phyloP scores from a whole-genome alignment of 2,113 vertebrate genomes.

The Proterorhinus semilunaris region DNA sequence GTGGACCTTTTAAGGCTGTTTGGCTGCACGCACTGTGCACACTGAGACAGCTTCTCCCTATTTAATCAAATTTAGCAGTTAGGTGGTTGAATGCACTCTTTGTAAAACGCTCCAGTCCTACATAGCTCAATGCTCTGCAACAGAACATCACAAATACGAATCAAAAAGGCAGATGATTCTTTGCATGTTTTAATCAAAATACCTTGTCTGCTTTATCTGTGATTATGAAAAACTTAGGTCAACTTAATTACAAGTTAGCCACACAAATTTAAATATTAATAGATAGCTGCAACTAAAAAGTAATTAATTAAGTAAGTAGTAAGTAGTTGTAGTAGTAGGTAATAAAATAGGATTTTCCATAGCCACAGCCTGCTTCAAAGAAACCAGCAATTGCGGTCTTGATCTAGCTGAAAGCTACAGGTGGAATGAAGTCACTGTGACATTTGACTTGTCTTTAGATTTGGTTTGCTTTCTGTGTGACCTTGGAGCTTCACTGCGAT shows the following conservation, averaged over 20 bases:
- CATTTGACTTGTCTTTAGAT: conserved; percentile 29
- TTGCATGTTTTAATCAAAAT: not conserved
- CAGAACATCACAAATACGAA: not conserved
- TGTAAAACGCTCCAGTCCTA: conserved; percentile 3
- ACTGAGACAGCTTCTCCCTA: conserved; percentile 21
- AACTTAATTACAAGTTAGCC: not conserved
- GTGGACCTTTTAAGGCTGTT: conserved; percentile 47
- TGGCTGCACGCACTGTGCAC: conserved; percentile 20
- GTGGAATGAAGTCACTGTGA: conserved; percentile 16
- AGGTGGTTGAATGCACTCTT: conserved; percentile 18
- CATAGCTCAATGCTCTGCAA: not conserved
- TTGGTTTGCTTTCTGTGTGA: conserved; percentile 22
- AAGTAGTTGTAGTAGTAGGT: no score
- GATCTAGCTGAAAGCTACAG: conserved; percentile 23
- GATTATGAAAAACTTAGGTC: no score
- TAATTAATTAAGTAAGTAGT: not conserved
- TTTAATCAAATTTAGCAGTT: conserved; percentile 35
- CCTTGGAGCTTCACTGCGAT: conserved; percentile 31
- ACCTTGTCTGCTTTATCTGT: no score
- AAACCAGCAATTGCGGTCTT: conserved; percentile 37
- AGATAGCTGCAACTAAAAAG: not conserved
- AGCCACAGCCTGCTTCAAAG: not conserved
- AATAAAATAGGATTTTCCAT: not conserved
- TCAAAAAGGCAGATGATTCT: not conserved
- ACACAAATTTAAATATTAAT: not conserved